Evolutionary conservation across 1,140 invertebrate genomes (phyloP), one percentile per base, ranked within the genome.

Genomic region (Leptinotarsa lineolata): DNA sequence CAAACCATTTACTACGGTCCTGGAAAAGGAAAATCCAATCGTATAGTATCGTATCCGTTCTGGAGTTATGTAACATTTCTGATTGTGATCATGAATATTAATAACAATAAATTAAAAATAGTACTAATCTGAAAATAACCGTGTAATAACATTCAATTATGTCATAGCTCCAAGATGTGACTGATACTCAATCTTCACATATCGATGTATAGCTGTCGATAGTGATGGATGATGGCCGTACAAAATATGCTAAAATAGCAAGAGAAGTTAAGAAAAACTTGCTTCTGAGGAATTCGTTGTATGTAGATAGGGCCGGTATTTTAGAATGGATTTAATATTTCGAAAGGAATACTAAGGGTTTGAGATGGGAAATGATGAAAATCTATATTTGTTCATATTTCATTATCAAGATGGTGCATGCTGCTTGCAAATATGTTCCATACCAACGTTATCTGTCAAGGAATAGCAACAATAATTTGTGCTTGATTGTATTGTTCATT

Each of bases 61-160:
- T 30, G 22, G 20, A 70, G 64, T 74, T 76, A 76, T 68, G 30
- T 72, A 77, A 77, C 76, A 66, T 21, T 69, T 61, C 46, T 77
- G 75, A 77, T 77, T 75, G 65, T 73, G 21, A 58, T 72, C 70
- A 77, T 77, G 76, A 77, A 77, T 77, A 77, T 75, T 72, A 75
- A 72, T 74, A 70, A n/a, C 54, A 70, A 66, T 61, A 24, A 68
- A 67, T 69, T 61, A 75, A 77, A 76, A 77, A 76, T 76, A 64
- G 39, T 60, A 66, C 73, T 77, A 77, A 77, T 77, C 69, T 61
- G 76, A 77, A 77, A 77, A 77, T 75, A 66, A 68, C 73, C 76
- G 67, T 74, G 73, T 75, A 77, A 77, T 77, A 72, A 72, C 70
- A 74, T 77, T 75, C 70, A 77, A 77, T 77, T 77, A 77, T 75